These are phyloP conservation scores for Luperina testacea DNA, from an alignment of 2,888 invertebrate species.

Conservation along the genomic window DNA sequence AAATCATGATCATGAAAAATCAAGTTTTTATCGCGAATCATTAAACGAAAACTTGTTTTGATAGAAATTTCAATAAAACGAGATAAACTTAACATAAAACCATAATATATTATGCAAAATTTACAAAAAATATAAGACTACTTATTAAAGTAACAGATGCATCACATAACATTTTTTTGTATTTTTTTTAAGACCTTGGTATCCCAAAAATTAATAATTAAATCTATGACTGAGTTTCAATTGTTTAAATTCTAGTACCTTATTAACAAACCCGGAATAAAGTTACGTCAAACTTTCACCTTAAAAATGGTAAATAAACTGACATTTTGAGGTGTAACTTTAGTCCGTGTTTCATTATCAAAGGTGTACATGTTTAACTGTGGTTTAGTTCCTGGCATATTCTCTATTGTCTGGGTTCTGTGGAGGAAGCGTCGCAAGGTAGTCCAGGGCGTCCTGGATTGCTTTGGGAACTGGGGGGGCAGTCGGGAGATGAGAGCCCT, in stretches of 20 bases:
- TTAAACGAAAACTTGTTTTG: slow-evolving; percentile 39
- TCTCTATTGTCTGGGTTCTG: slow-evolving; percentile 76
- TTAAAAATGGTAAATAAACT: too few relatives aligned
- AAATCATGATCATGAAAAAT: slow-evolving; percentile 8
- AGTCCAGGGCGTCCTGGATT: slow-evolving; percentile 92
- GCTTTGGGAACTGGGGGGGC: slow-evolving; percentile 93
- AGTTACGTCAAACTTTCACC: background rate
- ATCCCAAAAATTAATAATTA: slow-evolving; percentile 24
- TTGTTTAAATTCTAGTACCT: slow-evolving; percentile 16
- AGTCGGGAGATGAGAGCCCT: slow-evolving; percentile 91
- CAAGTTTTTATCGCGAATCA: slow-evolving; percentile 24
- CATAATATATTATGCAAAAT: slow-evolving; percentile 59
- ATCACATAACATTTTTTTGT: slow-evolving; percentile 38
- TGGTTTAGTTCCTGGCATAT: slow-evolving; percentile 66
- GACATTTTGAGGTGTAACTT: background rate
- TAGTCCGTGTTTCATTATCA: background rate
- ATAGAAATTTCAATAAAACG: slow-evolving; percentile 59
- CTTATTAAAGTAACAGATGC: slow-evolving; percentile 33
- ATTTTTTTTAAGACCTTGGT: slow-evolving; percentile 19
- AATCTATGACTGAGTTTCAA: slow-evolving; percentile 36
- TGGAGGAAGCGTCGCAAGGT: slow-evolving; percentile 91
- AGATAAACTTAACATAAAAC: slow-evolving; percentile 52
- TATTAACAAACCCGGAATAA: slow-evolving; percentile 4
- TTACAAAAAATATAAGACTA: slow-evolving; percentile 47
- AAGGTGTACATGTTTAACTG: background rate